Conservation (phyloP, 2,113 vertebrate species). For the Condylura cristata region DNA sequence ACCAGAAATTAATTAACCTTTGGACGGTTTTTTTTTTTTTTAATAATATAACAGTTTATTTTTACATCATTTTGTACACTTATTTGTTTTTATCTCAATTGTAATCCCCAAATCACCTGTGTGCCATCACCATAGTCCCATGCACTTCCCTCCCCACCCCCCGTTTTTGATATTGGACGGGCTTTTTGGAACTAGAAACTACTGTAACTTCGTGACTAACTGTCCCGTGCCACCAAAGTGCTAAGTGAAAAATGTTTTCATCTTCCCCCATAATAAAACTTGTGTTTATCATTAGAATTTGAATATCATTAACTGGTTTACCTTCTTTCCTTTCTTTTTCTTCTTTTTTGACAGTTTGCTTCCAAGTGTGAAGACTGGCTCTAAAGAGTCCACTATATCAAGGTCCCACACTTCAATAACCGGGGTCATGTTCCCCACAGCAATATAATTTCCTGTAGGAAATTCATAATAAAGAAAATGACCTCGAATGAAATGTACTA, state of each 20-base stretch:
- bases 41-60: too few relatives aligned
- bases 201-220: neutral
- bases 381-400: slow-evolving; percentile 96
- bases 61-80: too few relatives aligned
- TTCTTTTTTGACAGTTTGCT: slow-evolving; percentile 91
- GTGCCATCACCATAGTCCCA: too few relatives aligned
- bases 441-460: slow-evolving; percentile 92
- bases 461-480: neutral
- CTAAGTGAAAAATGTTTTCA: neutral
- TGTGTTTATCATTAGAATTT: neutral
- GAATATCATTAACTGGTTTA: slow-evolving; percentile 67
- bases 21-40: neutral
- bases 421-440: slow-evolving; percentile 97
- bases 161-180: too few relatives aligned
- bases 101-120: too few relatives aligned
- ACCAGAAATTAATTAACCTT: neutral
- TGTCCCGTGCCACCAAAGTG: neutral
- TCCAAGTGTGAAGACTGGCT: slow-evolving; percentile 96
- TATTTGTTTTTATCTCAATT: too few relatives aligned
- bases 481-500: neutral
- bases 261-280: neutral
- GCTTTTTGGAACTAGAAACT: slow-evolving; percentile 4
- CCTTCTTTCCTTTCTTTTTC: slow-evolving; percentile 95
- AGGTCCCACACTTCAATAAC: slow-evolving; percentile 98
- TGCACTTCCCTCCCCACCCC: too few relatives aligned